Evolutionary conservation across 2,113 vertebrate species (phyloP).

Genomic region (Tragelaphus imberbis): DNA sequence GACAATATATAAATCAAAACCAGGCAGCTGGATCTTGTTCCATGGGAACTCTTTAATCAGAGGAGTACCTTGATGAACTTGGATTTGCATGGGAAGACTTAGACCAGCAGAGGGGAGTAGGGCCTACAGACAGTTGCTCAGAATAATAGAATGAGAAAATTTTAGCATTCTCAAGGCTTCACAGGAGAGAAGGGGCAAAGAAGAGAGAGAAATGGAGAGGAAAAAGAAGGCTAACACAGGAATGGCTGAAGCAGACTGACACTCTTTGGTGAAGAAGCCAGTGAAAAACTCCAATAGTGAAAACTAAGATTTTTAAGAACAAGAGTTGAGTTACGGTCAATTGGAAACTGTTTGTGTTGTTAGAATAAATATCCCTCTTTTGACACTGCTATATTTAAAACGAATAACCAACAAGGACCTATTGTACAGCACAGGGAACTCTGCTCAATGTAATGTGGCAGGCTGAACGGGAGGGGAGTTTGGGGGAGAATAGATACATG

Average conservation of each 20-base stretch:
- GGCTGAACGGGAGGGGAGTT: neutral
- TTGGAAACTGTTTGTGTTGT: neutral
- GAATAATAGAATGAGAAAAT: neutral
- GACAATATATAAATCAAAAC: neutral
- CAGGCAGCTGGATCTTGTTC: neutral
- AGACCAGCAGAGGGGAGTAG: neutral
- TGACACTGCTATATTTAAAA: neutral
- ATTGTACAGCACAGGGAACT: neutral
- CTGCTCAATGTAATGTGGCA: neutral
- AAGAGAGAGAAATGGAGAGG: neutral
- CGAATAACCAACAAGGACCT: neutral
- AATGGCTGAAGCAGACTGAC: neutral
- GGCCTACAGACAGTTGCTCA: neutral
- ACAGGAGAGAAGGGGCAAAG: neutral
- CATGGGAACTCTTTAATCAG: neutral
- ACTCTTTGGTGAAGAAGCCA: neutral
- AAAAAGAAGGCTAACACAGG: neutral
- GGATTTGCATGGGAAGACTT: neutral
- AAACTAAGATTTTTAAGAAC: neutral
- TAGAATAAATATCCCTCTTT: neutral
- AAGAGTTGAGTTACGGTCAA: neutral
- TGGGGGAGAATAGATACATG: neutral
- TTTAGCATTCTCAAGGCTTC: neutral
- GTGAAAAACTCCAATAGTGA: neutral
- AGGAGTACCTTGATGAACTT: neutral